Conservation (phyloP, 2,797 vertebrate genomes). For the Lacerta agilis region DNA sequence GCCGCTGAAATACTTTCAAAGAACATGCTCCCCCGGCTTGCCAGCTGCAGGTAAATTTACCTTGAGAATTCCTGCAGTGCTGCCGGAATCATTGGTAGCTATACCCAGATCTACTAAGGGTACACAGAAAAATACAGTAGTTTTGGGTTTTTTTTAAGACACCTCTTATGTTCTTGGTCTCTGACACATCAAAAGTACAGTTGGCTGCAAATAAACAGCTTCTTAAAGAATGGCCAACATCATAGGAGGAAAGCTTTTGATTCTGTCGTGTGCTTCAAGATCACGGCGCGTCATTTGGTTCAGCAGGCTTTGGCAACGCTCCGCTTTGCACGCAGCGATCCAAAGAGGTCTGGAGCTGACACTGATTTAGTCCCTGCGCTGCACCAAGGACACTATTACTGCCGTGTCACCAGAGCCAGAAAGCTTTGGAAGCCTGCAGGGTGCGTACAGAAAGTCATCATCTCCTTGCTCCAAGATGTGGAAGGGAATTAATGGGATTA, state of each 20-base stretch:
- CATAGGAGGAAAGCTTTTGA: background rate
- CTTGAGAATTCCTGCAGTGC: background rate
- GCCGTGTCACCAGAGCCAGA: background rate
- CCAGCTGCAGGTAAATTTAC: constrained; percentile 14
- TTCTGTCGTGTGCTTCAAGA: background rate
- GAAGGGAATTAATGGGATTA: background rate
- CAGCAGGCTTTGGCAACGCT: constrained; percentile 4
- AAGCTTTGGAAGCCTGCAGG: background rate
- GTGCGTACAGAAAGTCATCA: background rate
- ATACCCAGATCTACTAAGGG: background rate
- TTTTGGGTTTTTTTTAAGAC: background rate
- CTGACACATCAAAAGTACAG: background rate
- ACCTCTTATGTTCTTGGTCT: background rate
- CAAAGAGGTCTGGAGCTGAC: background rate
- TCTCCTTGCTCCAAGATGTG: background rate
- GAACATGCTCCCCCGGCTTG: background rate
- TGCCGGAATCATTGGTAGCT: background rate
- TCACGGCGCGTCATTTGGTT: constrained; percentile 8
- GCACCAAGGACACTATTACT: background rate
- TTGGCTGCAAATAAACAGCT: background rate
- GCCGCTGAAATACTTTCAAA: constrained; percentile 45
- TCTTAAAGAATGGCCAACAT: background rate
- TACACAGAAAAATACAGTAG: too few species aligned
- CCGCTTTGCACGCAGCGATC: rapidly evolving
- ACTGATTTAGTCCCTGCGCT: constrained; percentile 1